phyloP scores from a whole-genome alignment of 2,888 invertebrate species.

The Xestia rhomboidea region DNA sequence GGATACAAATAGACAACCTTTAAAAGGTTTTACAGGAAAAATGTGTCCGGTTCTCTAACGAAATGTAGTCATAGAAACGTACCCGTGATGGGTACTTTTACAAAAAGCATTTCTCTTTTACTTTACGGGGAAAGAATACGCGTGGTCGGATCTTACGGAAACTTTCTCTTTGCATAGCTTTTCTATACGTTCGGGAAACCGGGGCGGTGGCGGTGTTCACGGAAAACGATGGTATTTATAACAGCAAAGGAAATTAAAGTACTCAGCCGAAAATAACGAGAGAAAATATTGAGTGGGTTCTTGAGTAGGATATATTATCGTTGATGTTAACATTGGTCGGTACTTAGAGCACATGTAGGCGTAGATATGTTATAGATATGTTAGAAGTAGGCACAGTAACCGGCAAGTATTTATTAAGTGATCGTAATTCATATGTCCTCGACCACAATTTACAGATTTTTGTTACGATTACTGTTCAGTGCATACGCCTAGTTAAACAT shows the following conservation, averaged over 20 bases:
- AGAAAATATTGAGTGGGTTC: conserved; percentile 18
- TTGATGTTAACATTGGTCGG: neutral
- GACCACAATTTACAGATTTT: conserved; percentile 54
- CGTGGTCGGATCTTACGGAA: conserved; percentile 50
- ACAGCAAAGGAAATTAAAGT: conserved; percentile 16
- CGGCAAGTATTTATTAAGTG: conserved; percentile 59
- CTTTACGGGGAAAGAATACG: conserved; percentile 39
- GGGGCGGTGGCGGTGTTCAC: conserved; percentile 17
- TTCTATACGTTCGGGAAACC: conserved; percentile 41
- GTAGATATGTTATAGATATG: conserved; percentile 20
- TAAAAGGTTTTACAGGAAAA: conserved; percentile 31
- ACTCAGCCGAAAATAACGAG: conserved; percentile 1
- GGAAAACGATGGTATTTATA: conserved; percentile 39
- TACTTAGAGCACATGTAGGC: conserved; percentile 9
- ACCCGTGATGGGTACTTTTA: conserved; percentile 16
- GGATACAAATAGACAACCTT: conserved; percentile 18
- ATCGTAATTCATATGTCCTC: conserved; percentile 59
- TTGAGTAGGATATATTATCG: conserved; percentile 2
- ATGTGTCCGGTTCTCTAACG: conserved; percentile 17
- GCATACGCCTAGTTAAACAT: conserved; percentile 16
- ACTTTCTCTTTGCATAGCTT: conserved; percentile 54
- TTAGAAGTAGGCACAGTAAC: conserved; percentile 16
- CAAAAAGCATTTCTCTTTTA: conserved; percentile 50
- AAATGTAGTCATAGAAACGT: conserved; percentile 48
- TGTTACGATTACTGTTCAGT: conserved; percentile 48